Percentiles rank a stretch among this genome's conserved stretches.
phyloP scores from a whole-genome alignment of 1,140 invertebrate genomes.

The Oscheius sp. region DNA sequence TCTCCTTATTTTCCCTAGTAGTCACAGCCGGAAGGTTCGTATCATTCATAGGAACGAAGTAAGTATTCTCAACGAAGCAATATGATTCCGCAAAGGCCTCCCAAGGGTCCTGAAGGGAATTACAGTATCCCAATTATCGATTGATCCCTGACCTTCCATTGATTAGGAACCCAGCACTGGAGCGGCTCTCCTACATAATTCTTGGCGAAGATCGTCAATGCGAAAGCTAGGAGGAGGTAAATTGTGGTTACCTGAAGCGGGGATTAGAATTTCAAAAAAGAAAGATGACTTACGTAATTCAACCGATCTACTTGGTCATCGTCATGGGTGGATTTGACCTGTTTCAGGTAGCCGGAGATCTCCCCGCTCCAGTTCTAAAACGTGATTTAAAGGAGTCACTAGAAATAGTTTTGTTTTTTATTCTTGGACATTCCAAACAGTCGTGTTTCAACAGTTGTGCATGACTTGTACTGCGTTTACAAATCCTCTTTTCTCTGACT shows the following conservation, averaged over 20 bases:
- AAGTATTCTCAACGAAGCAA: constrained; percentile 51
- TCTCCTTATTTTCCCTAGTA: constrained; percentile 30
- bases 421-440: no score
- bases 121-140: constrained; percentile 2
- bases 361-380: not conserved
- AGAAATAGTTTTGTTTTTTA: no score
- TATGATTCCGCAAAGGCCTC: constrained; percentile 42
- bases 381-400: not conserved
- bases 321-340: constrained; percentile 32
- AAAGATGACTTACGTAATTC: constrained; percentile 23
- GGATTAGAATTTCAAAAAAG: not conserved
- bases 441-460: not conserved
- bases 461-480: no score
- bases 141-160: constrained; percentile 58
- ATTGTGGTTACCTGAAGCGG: constrained; percentile 30
- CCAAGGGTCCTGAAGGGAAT: constrained; percentile 35
- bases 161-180: constrained; percentile 63
- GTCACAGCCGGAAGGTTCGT: constrained; percentile 14
- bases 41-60: constrained; percentile 44
- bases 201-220: constrained; percentile 38
- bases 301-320: constrained; percentile 39
- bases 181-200: constrained; percentile 63
- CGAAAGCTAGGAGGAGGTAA: constrained; percentile 33
- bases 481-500: no score
- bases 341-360: not conserved